Percentiles rank a stretch among this genome's conserved stretches.
Evolutionary conservation across 2,113 vertebrate genomes (phyloP).

Genomic region (Chionodraco myersi): DNA sequence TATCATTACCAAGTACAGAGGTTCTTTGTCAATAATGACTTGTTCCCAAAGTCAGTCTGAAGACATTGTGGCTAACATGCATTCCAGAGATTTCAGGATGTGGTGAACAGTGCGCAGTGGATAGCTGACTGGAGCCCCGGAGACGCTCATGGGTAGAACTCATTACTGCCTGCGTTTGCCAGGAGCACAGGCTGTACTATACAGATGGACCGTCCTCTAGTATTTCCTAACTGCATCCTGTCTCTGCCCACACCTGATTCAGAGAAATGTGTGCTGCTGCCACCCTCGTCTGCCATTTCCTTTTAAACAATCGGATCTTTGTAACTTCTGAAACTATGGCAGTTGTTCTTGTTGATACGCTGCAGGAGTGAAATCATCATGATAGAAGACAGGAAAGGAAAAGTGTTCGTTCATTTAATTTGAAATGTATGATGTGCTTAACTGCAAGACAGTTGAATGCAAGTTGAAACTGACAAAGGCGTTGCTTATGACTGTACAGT

Average conservation of each 20-base stretch:
- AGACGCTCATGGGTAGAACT: conserved; percentile 60
- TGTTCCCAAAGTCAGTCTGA: conserved; percentile 56
- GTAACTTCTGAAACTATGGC: conserved; percentile 7
- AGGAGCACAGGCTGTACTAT: conserved; percentile 60
- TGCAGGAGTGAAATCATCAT: neutral
- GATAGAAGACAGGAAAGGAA: neutral
- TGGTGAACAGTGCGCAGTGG: conserved; percentile 68
- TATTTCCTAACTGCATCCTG: conserved; percentile 66
- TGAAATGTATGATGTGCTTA: conserved; percentile 4
- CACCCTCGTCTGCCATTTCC: conserved; percentile 61
- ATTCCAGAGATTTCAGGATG: conserved; percentile 82
- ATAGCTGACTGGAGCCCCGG: conserved; percentile 55
- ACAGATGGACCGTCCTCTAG: conserved; percentile 63
- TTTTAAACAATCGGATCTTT: conserved; percentile 56
- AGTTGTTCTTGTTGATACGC: neutral
- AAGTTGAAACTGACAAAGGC: conserved; percentile 7
- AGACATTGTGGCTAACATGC: conserved; percentile 68
- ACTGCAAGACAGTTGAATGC: conserved; percentile 31
- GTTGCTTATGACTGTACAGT: conserved; percentile 22
- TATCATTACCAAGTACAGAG: conserved; percentile 62
- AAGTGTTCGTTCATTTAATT: conserved; percentile 2
- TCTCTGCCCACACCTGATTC: conserved; percentile 70
- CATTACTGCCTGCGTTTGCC: conserved; percentile 75
- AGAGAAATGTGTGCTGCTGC: conserved; percentile 49
- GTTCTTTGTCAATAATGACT: conserved; percentile 70